Conservation (phyloP, 2,888 invertebrate species). For the Lasioglossum vierecki region DNA sequence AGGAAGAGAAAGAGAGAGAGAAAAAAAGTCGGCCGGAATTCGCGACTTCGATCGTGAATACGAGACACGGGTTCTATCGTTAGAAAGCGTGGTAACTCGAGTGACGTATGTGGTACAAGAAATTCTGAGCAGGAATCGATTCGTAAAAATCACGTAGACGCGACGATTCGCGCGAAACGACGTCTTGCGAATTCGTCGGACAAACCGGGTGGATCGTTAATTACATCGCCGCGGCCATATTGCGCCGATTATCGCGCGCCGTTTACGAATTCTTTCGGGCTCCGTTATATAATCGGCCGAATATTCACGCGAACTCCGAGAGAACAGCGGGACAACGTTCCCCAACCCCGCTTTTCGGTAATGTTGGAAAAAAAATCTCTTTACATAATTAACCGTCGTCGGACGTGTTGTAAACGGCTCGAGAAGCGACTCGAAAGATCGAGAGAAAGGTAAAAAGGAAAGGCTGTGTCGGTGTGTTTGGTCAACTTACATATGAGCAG, state of each 20-base stretch:
- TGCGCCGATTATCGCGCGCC: background rate
- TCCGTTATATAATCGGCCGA: slow-evolving; percentile 22
- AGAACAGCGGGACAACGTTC: background rate
- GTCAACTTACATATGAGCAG: slow-evolving; percentile 82
- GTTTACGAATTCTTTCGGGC: background rate
- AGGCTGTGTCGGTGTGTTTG: slow-evolving; percentile 9
- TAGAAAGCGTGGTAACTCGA: slow-evolving; percentile 73
- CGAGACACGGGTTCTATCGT: slow-evolving; percentile 67
- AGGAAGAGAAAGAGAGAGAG: background rate
- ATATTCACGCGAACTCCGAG: background rate
- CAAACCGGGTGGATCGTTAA: background rate
- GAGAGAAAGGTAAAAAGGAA: background rate
- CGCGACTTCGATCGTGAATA: slow-evolving; percentile 61
- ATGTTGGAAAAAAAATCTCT: background rate
- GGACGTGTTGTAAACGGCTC: background rate
- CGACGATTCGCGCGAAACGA: slow-evolving; percentile 2
- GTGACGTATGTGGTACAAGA: slow-evolving; percentile 70
- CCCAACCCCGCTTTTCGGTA: background rate
- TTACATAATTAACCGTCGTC: slow-evolving; percentile 13
- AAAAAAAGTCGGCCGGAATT: slow-evolving; percentile 54
- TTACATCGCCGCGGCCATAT: background rate
- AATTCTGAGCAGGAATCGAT: slow-evolving; percentile 61
- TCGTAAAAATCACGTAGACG: slow-evolving; percentile 53
- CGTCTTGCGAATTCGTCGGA: background rate
- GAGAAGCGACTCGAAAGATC: slow-evolving; percentile 1